phyloP scores from a whole-genome alignment of 2,797 vertebrate species.

The Thalassophryne amazonica region DNA sequence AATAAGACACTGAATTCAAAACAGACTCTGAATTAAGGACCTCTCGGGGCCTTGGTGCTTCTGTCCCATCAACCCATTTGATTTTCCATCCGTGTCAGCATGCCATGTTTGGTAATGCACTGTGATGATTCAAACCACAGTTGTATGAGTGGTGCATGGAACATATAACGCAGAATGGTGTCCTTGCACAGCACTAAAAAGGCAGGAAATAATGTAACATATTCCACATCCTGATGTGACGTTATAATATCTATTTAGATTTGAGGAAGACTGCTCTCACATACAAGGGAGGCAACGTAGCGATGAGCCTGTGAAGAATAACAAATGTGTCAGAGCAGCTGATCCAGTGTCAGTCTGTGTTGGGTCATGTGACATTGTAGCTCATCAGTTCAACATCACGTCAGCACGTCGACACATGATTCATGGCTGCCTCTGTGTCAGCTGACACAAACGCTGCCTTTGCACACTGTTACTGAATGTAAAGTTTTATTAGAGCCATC shows the following conservation, averaged over 20 bases:
- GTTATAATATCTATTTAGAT: too few relatives aligned
- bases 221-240: neutral
- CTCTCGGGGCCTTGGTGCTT: too few relatives aligned
- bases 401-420: constrained; percentile 8
- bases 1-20: neutral
- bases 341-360: constrained; percentile 7
- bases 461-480: too few relatives aligned
- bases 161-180: neutral
- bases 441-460: constrained; percentile 1
- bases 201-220: constrained; percentile 10
- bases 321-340: constrained; percentile 13
- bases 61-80: too few relatives aligned
- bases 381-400: too few relatives aligned
- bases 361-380: neutral
- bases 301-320: constrained; percentile 33
- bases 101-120: too few relatives aligned
- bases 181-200: neutral
- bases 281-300: constrained; percentile 8
- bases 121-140: neutral
- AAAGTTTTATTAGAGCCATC: too few relatives aligned
- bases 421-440: neutral
- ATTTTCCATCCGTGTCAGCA: too few relatives aligned
- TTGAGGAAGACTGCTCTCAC: constrained; percentile 13
- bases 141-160: neutral
- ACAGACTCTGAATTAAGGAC: too few relatives aligned